Evolutionary conservation across 2,888 invertebrate genomes (phyloP).

Genomic region (Eilema sororculum): DNA sequence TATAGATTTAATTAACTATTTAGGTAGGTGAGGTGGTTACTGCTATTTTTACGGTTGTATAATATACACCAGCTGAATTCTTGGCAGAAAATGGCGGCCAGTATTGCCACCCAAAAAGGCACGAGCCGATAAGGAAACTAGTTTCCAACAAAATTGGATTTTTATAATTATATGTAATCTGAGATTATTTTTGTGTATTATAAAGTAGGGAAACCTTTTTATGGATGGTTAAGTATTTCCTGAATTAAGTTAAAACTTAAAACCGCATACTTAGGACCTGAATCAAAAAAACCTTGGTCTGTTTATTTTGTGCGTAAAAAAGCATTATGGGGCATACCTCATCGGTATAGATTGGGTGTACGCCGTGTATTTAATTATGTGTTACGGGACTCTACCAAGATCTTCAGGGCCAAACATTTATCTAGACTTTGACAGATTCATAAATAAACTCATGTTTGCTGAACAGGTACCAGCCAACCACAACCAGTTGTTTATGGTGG

Average conservation of each 20-base stretch:
- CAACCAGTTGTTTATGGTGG: no score
- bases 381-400: no score
- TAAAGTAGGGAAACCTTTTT: constrained; percentile 4
- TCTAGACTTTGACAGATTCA: no score
- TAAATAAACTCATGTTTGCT: no score
- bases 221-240: neutral
- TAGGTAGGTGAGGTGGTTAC: no score
- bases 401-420: no score
- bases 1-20: no score
- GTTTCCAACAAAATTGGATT: constrained; percentile 2
- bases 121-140: neutral
- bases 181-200: constrained; percentile 2
- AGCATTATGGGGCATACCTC: neutral
- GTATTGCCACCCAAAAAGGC: neutral
- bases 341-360: neutral
- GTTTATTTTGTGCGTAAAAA: neutral
- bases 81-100: neutral
- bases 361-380: no score
- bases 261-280: neutral
- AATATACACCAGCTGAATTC: neutral
- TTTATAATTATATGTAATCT: neutral
- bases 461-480: no score
- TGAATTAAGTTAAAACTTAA: neutral
- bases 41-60: no score
- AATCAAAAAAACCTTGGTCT: neutral